Evolutionary conservation across 2,797 vertebrate species (phyloP), one percentile per base, ranked within the genome.

Genomic region (Champsocephalus esox): DNA sequence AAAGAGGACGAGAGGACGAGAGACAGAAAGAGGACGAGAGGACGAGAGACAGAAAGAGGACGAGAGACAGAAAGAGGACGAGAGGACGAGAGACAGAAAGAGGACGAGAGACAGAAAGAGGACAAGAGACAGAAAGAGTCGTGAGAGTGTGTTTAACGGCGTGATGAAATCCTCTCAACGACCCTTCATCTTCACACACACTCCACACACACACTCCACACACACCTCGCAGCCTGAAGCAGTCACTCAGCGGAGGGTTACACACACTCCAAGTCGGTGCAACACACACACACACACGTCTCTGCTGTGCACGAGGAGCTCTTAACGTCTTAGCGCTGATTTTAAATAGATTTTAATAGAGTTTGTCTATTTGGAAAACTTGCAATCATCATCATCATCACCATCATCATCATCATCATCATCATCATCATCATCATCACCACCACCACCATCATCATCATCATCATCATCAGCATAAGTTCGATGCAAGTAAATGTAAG

Each of bases 141-240:
- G n/a, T 74, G 64, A 75, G 74, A 77, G 61, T 77, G 54, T 73
- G 49, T 79, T 77, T 77, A 79, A 68, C 66, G 70, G 46, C 7
- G 14, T 70, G 56, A 51, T 85, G 66, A 85, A 63, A 72, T 49
- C 62, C 70, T n/a, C 67, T 84, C 71, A 76, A 46, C 80, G 80
- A 77, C 77, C 76, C 79, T 70, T 81, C 73, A 75, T 83, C 48
- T 79, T 73, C 43, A 85, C 24, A 65, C 72, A 67, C 72, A 71
- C 67, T 77, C 6, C 0, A 52, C 69, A 41, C 56, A 56, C 38
- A 9, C 54, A 19, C 48, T 71, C 19, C 19, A 19, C 19, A 19
- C 19, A 19, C 19, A 19, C 3, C 60, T 52, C 45, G 54, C 58
- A 73, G 50, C 48, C 68, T 16, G 32, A 46, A 46, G 34, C 5